Percentiles rank a stretch among this genome's conserved stretches.
These are phyloP conservation scores for Sebastes kiyomatsui DNA, from an alignment of 2,797 vertebrate genomes.

Conservation along the genomic window DNA sequence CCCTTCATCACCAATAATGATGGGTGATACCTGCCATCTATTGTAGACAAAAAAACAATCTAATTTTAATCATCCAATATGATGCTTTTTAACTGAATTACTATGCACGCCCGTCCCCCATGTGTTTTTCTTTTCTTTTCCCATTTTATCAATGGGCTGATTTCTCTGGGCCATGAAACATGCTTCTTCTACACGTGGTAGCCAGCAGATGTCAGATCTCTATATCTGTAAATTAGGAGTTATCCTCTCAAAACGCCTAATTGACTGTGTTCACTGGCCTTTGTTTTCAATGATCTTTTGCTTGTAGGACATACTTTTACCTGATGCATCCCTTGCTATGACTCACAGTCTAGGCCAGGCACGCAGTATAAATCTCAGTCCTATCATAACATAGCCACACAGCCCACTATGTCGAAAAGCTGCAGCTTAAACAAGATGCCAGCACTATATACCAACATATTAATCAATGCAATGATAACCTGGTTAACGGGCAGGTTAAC, in stretches of 20 bases:
- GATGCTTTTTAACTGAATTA: not conserved
- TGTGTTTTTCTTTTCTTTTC: no score
- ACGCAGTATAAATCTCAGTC: slow-evolving; percentile 59
- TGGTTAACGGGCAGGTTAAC: not conserved
- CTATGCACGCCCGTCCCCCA: not conserved
- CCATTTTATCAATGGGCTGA: not conserved
- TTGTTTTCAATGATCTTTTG: not conserved
- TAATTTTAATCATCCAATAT: not conserved
- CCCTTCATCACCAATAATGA: not conserved
- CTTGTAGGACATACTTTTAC: slow-evolving; percentile 16
- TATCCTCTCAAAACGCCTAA: not conserved
- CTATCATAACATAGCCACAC: slow-evolving; percentile 55
- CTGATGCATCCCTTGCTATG: slow-evolving; percentile 54
- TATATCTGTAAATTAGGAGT: not conserved
- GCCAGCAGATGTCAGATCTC: slow-evolving; percentile 35
- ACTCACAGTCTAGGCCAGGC: slow-evolving; percentile 64
- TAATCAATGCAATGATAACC: not conserved
- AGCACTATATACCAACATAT: not conserved
- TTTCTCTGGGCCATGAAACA: slow-evolving; percentile 32
- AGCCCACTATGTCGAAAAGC: slow-evolving; percentile 40
- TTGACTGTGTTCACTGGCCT: not conserved
- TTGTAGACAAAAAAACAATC: no score
- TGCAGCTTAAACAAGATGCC: slow-evolving; percentile 32
- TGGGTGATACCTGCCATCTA: not conserved
- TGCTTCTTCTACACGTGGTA: slow-evolving; percentile 53